phyloP scores from a whole-genome alignment of 2,113 vertebrate species.

The Corydoras sp. region DNA sequence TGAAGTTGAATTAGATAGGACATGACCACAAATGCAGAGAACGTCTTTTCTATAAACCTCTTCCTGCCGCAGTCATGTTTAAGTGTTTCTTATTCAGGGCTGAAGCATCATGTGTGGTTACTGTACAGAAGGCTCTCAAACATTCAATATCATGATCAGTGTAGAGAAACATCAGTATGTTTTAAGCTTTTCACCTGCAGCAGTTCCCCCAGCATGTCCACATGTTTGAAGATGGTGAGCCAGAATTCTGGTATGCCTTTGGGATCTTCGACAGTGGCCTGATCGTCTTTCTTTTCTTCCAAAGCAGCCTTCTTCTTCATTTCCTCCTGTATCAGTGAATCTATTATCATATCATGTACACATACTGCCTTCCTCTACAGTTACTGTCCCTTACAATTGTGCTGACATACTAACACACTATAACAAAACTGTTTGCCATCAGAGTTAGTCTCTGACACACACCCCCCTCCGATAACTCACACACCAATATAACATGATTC shows the following conservation, averaged over 20 bases:
- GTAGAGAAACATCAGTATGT: not conserved
- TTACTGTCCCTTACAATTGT: no score
- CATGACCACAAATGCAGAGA: not conserved
- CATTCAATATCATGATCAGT: not conserved
- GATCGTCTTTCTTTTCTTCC: constrained; percentile 75
- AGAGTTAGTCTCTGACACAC: no score
- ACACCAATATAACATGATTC: no score
- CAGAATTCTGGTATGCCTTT: constrained; percentile 97
- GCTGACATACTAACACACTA: no score
- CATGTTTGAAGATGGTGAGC: constrained; percentile 94
- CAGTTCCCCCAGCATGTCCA: constrained; percentile 94
- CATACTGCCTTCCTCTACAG: no score
- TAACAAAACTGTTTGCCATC: no score
- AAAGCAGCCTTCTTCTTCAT: constrained; percentile 81
- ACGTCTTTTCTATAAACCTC: constrained; percentile 4
- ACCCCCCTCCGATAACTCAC: no score
- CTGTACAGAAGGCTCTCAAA: not conserved
- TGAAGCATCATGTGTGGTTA: not conserved
- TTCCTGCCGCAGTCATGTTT: constrained; percentile 1
- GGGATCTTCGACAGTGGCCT: constrained; percentile 67
- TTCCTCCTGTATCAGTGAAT: constrained; percentile 67
- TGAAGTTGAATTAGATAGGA: no score
- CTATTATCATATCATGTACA: no score
- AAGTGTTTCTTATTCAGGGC: not conserved
- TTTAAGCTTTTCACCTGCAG: constrained; percentile 72